Percentiles rank a stretch among this genome's conserved stretches.
These are phyloP conservation scores for Drosophila bocqueti DNA, from an alignment of 1,140 invertebrate species.

Conservation along the genomic window DNA sequence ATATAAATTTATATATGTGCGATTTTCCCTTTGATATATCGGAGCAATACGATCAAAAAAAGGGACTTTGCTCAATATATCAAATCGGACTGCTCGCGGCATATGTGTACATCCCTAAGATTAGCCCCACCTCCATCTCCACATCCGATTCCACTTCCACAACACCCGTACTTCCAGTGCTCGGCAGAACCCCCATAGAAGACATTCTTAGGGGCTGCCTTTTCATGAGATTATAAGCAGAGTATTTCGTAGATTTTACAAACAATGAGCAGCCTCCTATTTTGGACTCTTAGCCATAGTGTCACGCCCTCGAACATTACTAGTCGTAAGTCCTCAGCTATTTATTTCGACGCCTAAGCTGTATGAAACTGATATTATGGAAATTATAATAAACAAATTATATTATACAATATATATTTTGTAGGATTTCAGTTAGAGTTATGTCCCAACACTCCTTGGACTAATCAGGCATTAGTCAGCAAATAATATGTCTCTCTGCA, in stretches of 20 bases:
- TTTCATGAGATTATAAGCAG: conserved; percentile 41
- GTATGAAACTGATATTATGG: conserved; percentile 27
- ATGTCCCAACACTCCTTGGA: not conserved
- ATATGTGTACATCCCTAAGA: not conserved
- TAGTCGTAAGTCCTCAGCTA: conserved; percentile 35
- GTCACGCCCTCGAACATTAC: conserved; percentile 7
- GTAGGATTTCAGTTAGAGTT: conserved; percentile 2
- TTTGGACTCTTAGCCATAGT: conserved; percentile 25
- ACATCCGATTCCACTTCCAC: conserved; percentile 15
- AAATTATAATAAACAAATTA: conserved; percentile 25
- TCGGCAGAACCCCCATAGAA: conserved; percentile 16
- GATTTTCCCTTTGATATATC: not conserved
- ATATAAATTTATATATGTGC: not conserved
- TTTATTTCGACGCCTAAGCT: conserved; percentile 38
- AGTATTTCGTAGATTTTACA: conserved; percentile 35
- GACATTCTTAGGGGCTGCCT: conserved; percentile 8
- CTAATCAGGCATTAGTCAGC: conserved; percentile 24
- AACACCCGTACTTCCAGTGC: conserved; percentile 38
- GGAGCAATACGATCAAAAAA: too few species aligned
- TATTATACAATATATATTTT: conserved; percentile 6
- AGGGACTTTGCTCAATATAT: not conserved
- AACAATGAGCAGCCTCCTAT: conserved; percentile 5
- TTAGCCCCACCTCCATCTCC: not conserved
- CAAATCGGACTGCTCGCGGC: not conserved
- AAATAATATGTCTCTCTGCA: conserved; percentile 11